Evolutionary conservation across 2,888 invertebrate genomes (phyloP), one percentile per base, ranked within the genome.

Genomic region (Ypsolopha scabrella): DNA sequence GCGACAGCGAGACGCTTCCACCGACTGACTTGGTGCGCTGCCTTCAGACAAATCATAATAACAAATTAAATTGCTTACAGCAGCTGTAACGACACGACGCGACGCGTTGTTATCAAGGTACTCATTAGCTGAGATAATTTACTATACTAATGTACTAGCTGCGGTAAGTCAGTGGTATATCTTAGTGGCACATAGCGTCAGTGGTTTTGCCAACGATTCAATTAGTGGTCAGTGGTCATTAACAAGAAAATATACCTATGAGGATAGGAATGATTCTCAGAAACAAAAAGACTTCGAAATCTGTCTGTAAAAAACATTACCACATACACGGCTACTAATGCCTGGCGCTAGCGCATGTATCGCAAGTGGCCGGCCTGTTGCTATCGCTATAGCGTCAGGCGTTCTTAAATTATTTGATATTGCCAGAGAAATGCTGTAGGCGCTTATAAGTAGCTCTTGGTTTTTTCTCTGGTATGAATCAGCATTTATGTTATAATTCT

Each of bases 1-100:
- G 69, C 72, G 75, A 63, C 76, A 65, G 55, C 13, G n/a, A n/a
- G 58, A 58, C 62, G 58, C 55, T 57, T 56, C 53, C 38, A 47
- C 38, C 36, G 14, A 45, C 36, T 46, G 33, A 39, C 55, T 62
- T 57, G 62, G 56, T 61, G 60, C 61, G 50, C 39, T 38, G 7
- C 39, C 33, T 45, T 44, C 47, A 46, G 37, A n/a, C 35, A 60
- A 63, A 61, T 55, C 54, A 60, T 59, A 64, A 58, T 65, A 69
- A 70, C 67, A 68, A 64, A 62, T 61, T 61, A 65, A 71, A 67
- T 63, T 62, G 56, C 60, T 43, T 45, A 52, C 51, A 48, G 46
- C n/a, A 59, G 58, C 61, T 61, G 45, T 24, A 45, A 33, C 39
- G 7, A 35, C 11, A 24, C 41, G 46, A 48, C 48, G 48, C 48